These are phyloP conservation scores for Hydractinia symbiolongicarpus DNA, from an alignment of 30 jellyfish, hydroid and myxozoan species.

Conservation along the genomic window DNA sequence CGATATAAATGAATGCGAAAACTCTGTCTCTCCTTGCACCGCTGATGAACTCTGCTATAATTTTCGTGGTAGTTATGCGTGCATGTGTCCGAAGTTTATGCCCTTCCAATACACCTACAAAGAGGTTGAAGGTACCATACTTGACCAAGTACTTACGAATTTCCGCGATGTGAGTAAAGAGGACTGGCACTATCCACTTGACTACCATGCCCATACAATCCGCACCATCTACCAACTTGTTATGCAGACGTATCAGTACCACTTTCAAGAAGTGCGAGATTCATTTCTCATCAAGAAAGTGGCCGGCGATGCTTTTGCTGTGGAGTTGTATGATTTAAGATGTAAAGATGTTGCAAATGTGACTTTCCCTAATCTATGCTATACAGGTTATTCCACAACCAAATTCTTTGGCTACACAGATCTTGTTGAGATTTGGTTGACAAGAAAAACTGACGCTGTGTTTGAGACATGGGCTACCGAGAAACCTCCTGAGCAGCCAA, in stretches of 20 bases:
- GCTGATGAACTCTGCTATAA: constrained; percentile 25
- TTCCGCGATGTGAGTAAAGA: constrained; percentile 16
- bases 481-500: constrained; percentile 20
- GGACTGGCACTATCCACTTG: constrained; percentile 48
- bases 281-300: constrained; percentile 53
- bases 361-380: constrained; percentile 82
- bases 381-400: constrained; percentile 32
- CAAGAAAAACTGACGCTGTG: constrained; percentile 41
- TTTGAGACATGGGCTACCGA: constrained; percentile 35
- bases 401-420: constrained; percentile 16
- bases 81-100: constrained; percentile 38
- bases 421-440: constrained; percentile 48
- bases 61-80: neutral
- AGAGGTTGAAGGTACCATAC: constrained; percentile 21
- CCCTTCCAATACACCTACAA: constrained; percentile 22
- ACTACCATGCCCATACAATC: constrained; percentile 72
- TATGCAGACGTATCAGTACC: constrained; percentile 52
- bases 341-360: constrained; percentile 73
- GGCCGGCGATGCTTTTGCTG: constrained; percentile 47
- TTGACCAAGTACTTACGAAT: constrained; percentile 16
- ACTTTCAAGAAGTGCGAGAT: constrained; percentile 48
- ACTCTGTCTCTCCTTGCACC: neutral
- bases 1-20: constrained; percentile 28
- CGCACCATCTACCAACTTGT: constrained; percentile 66
- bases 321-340: constrained; percentile 89